phyloP scores from a whole-genome alignment of 2,888 invertebrate species.

The Cheilosia vernalis region DNA sequence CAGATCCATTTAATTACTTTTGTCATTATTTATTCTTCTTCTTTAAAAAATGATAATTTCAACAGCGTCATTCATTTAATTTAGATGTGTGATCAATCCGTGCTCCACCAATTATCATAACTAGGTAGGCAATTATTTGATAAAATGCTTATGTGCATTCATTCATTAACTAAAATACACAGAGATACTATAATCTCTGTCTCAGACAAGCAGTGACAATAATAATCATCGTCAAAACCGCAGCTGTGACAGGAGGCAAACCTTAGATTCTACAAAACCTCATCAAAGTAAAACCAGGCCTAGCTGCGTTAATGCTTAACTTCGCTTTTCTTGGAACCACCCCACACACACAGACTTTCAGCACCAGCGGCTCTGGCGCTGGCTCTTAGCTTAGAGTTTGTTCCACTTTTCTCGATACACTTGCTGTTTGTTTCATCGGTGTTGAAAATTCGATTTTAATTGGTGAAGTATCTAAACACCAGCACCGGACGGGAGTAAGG shows the following conservation, averaged over 20 bases:
- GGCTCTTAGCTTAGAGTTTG: slow-evolving; percentile 43
- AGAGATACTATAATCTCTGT: slow-evolving; percentile 35
- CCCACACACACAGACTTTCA: slow-evolving; percentile 31
- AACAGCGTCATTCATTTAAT: slow-evolving; percentile 33
- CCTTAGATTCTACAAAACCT: neutral
- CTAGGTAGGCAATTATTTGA: slow-evolving; percentile 66
- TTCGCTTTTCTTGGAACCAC: slow-evolving; percentile 10
- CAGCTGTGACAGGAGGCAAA: neutral
- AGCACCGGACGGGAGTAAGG: neutral
- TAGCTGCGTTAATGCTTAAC: slow-evolving; percentile 45
- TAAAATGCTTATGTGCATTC: slow-evolving; percentile 47
- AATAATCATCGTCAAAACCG: slow-evolving; percentile 25
- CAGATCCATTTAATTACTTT: slow-evolving; percentile 63
- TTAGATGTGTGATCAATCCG: slow-evolving; percentile 48
- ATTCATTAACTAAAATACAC: slow-evolving; percentile 34
- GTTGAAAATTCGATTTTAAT: slow-evolving; percentile 74
- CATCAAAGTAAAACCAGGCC: neutral
- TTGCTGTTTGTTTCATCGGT: slow-evolving; percentile 49
- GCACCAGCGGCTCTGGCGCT: slow-evolving; percentile 33
- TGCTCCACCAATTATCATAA: slow-evolving; percentile 65
- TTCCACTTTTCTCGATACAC: slow-evolving; percentile 44
- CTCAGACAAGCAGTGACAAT: slow-evolving; percentile 32
- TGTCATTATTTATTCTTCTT: slow-evolving; percentile 57
- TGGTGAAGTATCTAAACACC: slow-evolving; percentile 52
- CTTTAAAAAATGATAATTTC: slow-evolving; percentile 28